These are phyloP conservation scores for Setophaga petechia DNA, from an alignment of 2,113 vertebrate genomes.

Conservation along the genomic window DNA sequence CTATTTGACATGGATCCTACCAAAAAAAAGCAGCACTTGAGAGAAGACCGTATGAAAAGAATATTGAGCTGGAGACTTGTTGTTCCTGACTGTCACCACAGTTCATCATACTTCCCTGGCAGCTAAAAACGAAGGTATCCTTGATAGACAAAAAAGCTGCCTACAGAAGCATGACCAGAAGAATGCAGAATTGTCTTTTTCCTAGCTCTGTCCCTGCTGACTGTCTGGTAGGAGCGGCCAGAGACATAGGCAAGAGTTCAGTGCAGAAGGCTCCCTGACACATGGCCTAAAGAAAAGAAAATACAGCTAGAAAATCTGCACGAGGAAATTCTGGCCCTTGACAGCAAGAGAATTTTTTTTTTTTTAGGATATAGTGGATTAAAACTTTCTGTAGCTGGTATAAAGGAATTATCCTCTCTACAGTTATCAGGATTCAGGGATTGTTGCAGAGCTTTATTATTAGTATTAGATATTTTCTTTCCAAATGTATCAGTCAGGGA, in stretches of 20 bases:
- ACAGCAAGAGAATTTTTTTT: neutral
- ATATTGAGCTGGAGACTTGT: no score
- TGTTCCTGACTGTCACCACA: neutral
- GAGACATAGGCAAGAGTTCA: neutral
- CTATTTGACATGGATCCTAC: neutral
- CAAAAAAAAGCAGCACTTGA: fast-evolving
- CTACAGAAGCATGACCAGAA: neutral
- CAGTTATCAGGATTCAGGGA: neutral
- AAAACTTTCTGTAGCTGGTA: neutral
- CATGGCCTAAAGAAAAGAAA: neutral
- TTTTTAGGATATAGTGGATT: neutral
- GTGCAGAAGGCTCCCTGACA: neutral
- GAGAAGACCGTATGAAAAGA: neutral
- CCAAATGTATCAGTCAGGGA: neutral
- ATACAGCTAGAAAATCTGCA: neutral
- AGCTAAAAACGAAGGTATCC: neutral
- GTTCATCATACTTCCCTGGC: neutral
- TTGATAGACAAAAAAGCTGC: neutral
- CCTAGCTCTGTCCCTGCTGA: neutral
- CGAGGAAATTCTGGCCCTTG: neutral
- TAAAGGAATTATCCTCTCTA: neutral
- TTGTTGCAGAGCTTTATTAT: neutral
- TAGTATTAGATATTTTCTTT: neutral
- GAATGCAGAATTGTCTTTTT: neutral
- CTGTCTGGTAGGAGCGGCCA: neutral